Evolutionary conservation across 2,113 vertebrate genomes (phyloP), one percentile per base, ranked within the genome.

Genomic region (Mormyrus iriodes): DNA sequence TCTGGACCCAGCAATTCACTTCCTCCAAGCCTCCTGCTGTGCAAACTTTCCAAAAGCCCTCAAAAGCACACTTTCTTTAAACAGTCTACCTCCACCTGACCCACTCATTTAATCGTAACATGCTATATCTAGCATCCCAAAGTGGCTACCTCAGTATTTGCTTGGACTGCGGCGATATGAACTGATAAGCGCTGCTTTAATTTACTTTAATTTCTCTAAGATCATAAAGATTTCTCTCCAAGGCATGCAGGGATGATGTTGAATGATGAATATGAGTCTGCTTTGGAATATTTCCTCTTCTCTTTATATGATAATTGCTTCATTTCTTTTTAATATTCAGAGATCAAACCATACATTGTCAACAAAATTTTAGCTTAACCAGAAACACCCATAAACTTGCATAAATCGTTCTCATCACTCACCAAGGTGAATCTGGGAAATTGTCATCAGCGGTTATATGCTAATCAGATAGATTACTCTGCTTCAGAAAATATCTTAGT

Each of bases 291-390:
- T n/a, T 87, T 73, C 86, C 21, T 88, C 69, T 86, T 51, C 79
- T 27, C 90, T 89, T 89, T 90, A 90, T 89, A 91, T 91, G 85
- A 42, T 88, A 91, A 90, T 91, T 21, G 19, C 42, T n/a, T 85
- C n/a, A 19, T 79, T 79, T 85, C 88, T 48, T 84, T 84, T 84
- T 84, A 79, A 42, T 48, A 48, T 84, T 84, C 44, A n/a, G 21
- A 46, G 82, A 84, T 84, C 82, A 48, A 84, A 24, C 82, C 44
- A 84, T 84, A 84, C 44, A 46, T 48, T 84, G 82, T 84, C 82
- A 84, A 84, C 82, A 84, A 46, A 84, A 84, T 84, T 48, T 84
- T 12, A n/a, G 82, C 44, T 84, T 48, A 84, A 84, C 35, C 82
- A 84, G 82, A 24, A 84, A 84, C 44, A 48, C 39, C 39, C 17